phyloP scores from a whole-genome alignment of 2,113 vertebrate genomes.

The Entosphenus tridentatus region DNA sequence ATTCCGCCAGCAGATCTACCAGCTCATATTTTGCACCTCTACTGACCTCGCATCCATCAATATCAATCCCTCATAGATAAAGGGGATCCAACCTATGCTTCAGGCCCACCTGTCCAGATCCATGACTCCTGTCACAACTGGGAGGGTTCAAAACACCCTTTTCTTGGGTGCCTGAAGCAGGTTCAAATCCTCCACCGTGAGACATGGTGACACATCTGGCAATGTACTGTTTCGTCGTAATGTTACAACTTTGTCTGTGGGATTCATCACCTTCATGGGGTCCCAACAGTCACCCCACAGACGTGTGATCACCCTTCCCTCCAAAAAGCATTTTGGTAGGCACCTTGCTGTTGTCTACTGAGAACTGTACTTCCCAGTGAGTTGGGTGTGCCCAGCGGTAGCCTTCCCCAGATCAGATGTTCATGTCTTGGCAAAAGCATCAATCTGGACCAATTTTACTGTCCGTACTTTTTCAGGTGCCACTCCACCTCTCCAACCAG shows the following conservation, averaged over 20 bases:
- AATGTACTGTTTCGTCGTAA: too few species aligned
- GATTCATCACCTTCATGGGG: slow-evolving; percentile 11
- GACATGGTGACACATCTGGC: too few species aligned
- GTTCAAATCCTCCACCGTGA: too few species aligned
- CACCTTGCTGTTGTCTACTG: slow-evolving; percentile 8
- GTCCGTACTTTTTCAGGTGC: slow-evolving; percentile 9
- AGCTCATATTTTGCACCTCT: slow-evolving; percentile 8
- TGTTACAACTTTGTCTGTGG: background rate
- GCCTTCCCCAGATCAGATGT: slow-evolving; percentile 8
- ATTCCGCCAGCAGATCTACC: slow-evolving; percentile 7
- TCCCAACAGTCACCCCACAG: slow-evolving; percentile 9
- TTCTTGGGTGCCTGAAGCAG: too few species aligned
- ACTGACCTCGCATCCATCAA: slow-evolving; percentile 10
- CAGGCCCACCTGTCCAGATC: too few species aligned
- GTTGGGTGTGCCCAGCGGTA: slow-evolving; percentile 6
- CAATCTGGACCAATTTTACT: slow-evolving; percentile 1
- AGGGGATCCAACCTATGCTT: background rate
- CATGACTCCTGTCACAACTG: too few species aligned
- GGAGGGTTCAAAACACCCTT: too few species aligned
- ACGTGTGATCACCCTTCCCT: slow-evolving; percentile 9
- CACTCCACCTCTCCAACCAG: slow-evolving; percentile 1
- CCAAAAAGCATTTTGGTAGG: slow-evolving; percentile 7
- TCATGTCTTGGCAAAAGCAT: background rate
- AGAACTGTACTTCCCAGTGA: slow-evolving; percentile 11
- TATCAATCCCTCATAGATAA: slow-evolving; percentile 7